Evolutionary conservation across 1,140 invertebrate species (phyloP).

Genomic region (Neodiprion lecontei): DNA sequence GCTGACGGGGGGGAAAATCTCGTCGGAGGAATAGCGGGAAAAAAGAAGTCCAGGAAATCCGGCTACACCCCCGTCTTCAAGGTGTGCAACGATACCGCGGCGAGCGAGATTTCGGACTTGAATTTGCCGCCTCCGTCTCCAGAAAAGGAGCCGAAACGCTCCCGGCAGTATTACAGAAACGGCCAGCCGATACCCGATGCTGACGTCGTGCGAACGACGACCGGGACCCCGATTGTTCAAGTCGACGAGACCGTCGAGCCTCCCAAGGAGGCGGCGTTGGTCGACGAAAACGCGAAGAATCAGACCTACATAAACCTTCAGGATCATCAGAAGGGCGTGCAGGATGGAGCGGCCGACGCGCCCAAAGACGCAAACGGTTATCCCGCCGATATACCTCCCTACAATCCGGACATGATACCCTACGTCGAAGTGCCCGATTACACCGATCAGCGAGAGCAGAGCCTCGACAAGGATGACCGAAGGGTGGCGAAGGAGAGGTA

Average conservation of each 20-base stretch:
- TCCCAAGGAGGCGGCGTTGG: neutral
- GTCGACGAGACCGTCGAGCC: neutral
- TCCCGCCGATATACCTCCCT: constrained; percentile 26
- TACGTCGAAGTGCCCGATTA: constrained; percentile 49
- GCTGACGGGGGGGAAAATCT: neutral
- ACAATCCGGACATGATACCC: constrained; percentile 42
- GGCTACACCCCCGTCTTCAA: neutral
- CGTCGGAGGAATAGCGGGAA: neutral
- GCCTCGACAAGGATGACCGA: constrained; percentile 38
- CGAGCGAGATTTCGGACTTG: constrained; percentile 27
- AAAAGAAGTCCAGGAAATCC: too few relatives aligned
- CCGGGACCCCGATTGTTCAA: neutral
- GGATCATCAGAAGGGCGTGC: constrained; percentile 28
- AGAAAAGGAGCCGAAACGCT: neutral
- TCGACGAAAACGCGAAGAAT: constrained; percentile 11
- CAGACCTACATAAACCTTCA: constrained; percentile 30
- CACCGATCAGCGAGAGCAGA: constrained; percentile 40
- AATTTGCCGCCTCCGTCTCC: constrained; percentile 18
- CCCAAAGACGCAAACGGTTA: constrained; percentile 6
- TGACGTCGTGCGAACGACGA: neutral
- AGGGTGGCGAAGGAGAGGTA: constrained; percentile 3
- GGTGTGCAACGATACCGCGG: constrained; percentile 28
- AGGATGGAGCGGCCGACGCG: neutral
- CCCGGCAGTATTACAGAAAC: neutral
- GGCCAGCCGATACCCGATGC: neutral